Percentiles rank a stretch among this genome's conserved stretches.
Evolutionary conservation across 1,140 invertebrate genomes (phyloP).

Genomic region (Phocides pigmalion): DNA sequence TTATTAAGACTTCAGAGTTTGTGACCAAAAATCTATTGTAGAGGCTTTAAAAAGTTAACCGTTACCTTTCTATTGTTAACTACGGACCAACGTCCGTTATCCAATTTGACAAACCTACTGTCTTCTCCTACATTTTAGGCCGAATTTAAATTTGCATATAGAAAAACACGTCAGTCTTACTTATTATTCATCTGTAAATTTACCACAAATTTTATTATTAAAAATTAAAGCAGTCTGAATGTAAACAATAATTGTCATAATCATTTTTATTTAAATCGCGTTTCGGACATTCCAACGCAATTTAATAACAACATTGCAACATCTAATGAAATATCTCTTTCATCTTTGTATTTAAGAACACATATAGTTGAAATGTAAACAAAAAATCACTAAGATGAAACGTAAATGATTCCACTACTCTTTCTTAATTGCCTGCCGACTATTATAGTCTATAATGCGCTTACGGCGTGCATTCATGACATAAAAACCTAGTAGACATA

Average conservation of each 20-base stretch:
- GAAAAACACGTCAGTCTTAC: background rate
- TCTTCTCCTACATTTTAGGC: background rate
- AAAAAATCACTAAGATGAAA: background rate
- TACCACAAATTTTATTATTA: background rate
- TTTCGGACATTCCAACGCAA: too few species aligned
- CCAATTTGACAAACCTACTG: background rate
- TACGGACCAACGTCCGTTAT: background rate
- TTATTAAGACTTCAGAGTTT: background rate
- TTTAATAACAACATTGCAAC: too few species aligned
- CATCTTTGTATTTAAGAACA: too few species aligned
- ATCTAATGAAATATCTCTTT: too few species aligned
- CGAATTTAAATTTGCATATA: background rate
- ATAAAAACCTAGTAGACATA: constrained; percentile 23
- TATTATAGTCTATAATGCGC: too few species aligned
- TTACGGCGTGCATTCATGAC: background rate
- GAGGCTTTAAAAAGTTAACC: background rate
- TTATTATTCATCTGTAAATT: too few species aligned
- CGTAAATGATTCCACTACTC: background rate
- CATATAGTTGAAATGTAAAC: too few species aligned
- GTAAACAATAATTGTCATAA: too few species aligned
- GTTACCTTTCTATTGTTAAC: background rate
- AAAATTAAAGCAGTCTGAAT: too few species aligned
- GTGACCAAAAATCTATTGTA: background rate
- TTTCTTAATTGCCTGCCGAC: background rate
- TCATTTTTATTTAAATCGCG: too few species aligned